Percentiles rank a stretch among this genome's conserved stretches.
phyloP scores from a whole-genome alignment of 2,113 vertebrate genomes.

The Argyrosomus japonicus region DNA sequence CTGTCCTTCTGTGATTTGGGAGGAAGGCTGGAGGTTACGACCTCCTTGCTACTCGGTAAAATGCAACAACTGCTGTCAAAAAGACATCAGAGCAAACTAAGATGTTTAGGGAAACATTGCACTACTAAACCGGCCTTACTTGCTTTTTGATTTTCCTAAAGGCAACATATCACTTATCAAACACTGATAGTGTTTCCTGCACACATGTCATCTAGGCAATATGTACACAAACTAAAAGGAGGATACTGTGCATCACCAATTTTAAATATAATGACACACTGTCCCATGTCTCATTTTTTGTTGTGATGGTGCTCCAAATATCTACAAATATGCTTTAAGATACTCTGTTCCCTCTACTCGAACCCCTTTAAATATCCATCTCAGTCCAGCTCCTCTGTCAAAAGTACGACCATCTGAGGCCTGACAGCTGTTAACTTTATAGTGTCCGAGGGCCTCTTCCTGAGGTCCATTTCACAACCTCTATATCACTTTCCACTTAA shows the following conservation, averaged over 20 bases:
- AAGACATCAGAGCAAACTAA: not conserved
- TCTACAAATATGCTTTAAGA: not conserved
- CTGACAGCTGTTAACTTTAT: constrained; percentile 51
- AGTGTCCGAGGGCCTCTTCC: constrained; percentile 40
- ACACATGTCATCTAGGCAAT: not conserved
- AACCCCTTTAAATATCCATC: not conserved
- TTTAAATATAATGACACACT: no score
- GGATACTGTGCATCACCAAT: not conserved
- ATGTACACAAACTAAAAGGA: not conserved
- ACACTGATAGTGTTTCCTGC: not conserved
- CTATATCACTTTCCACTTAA: constrained; percentile 46
- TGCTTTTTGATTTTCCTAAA: not conserved
- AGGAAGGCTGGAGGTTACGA: not conserved
- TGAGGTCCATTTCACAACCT: constrained; percentile 2
- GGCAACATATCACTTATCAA: not conserved
- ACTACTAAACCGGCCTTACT: not conserved
- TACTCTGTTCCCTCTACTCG: not conserved
- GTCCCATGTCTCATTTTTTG: not conserved
- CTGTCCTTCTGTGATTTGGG: not conserved
- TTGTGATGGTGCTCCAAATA: not conserved
- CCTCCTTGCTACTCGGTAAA: not conserved
- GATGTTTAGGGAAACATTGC: not conserved
- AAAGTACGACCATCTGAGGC: constrained; percentile 4
- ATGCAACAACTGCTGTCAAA: not conserved
- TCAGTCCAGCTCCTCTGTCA: constrained; percentile 5